These are phyloP conservation scores for Uropsilus gracilis DNA, from an alignment of 2,113 vertebrate genomes.

Conservation along the genomic window DNA sequence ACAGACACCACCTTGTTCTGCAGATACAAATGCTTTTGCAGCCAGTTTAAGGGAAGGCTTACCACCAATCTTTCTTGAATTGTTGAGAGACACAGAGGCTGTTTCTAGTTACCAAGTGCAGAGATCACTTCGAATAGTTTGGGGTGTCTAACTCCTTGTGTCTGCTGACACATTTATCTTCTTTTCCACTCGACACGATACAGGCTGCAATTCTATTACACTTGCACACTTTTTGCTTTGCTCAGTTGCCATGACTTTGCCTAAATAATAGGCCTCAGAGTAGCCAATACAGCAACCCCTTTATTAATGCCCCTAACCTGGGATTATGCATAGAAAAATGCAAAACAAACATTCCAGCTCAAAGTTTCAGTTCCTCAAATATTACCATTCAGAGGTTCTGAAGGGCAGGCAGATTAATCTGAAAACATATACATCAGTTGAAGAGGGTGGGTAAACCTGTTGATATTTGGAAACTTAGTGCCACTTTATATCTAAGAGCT, in stretches of 20 bases:
- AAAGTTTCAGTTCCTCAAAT: slow-evolving; percentile 74
- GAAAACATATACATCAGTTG: slow-evolving; percentile 67
- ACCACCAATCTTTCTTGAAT: background rate
- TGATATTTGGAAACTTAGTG: slow-evolving; percentile 71
- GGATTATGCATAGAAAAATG: slow-evolving; percentile 80
- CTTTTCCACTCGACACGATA: slow-evolving; percentile 24
- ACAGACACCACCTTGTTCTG: slow-evolving; percentile 14
- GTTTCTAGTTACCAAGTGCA: background rate
- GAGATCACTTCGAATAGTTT: background rate
- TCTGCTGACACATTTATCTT: background rate
- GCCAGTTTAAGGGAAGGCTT: background rate
- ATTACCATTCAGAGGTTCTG: slow-evolving; percentile 61
- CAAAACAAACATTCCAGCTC: slow-evolving; percentile 72
- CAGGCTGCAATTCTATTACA: background rate
- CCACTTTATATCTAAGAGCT: slow-evolving; percentile 81
- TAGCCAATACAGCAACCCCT: slow-evolving; percentile 47
- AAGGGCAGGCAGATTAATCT: slow-evolving; percentile 62
- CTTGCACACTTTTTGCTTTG: slow-evolving; percentile 4
- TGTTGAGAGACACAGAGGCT: background rate
- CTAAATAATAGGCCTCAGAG: slow-evolving; percentile 55
- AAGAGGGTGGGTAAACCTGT: slow-evolving; percentile 77
- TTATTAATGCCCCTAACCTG: slow-evolving; percentile 74
- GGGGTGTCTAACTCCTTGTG: background rate
- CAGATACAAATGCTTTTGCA: background rate
- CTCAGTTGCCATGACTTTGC: slow-evolving; percentile 47